Evolutionary conservation across 2,888 invertebrate genomes (phyloP).

Genomic region (Ochropleura leucogaster): DNA sequence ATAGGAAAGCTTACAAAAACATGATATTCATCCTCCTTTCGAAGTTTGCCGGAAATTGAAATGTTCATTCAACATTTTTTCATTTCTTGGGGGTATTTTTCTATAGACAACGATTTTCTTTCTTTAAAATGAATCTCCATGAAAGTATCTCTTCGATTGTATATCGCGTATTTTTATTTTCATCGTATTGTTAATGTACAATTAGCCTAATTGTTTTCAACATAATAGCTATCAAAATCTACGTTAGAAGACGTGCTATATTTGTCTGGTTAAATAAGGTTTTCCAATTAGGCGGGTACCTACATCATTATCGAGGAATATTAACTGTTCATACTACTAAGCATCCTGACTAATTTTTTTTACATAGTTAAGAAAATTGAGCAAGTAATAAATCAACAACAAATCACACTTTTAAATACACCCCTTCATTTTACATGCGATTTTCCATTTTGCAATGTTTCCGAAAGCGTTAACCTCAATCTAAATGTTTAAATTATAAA

Average conservation of each 20-base stretch:
- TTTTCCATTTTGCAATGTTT: slow-evolving; percentile 19
- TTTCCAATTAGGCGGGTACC: neutral
- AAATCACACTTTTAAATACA: neutral
- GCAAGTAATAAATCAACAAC: neutral
- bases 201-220: slow-evolving; percentile 28
- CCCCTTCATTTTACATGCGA: neutral
- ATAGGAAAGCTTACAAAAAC: neutral
- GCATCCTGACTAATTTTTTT: neutral
- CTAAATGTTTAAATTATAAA: neutral
- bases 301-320: neutral
- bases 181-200: slow-evolving; percentile 1
- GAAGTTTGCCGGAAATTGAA: slow-evolving; percentile 20
- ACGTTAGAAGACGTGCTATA: slow-evolving; percentile 8
- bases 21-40: neutral
- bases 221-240: slow-evolving; percentile 26
- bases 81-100: neutral
- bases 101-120: slow-evolving; percentile 9
- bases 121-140: neutral
- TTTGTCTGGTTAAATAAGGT: slow-evolving; percentile 5
- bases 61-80: slow-evolving; percentile 21
- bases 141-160: neutral
- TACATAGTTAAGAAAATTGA: neutral
- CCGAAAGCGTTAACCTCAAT: slow-evolving; percentile 3
- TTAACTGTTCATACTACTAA: neutral
- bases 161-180: neutral